Conservation (phyloP, 2,888 invertebrate genomes). For the Antheraea assamensis region DNA sequence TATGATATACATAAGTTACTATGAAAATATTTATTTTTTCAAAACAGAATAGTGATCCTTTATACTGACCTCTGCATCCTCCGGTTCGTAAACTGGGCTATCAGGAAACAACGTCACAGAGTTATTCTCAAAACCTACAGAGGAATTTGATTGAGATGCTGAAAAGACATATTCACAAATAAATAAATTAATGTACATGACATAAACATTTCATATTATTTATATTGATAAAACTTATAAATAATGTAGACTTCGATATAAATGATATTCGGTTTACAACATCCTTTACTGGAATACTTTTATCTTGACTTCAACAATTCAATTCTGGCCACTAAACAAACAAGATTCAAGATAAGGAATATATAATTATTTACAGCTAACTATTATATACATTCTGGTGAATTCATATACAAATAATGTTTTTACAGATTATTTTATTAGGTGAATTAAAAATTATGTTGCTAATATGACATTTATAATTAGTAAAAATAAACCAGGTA, state of each 20-base stretch:
- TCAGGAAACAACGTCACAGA: constrained; percentile 68
- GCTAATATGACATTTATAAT: too few relatives aligned
- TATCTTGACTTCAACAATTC: too few relatives aligned
- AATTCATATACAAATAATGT: too few relatives aligned
- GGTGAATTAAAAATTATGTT: too few relatives aligned
- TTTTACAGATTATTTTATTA: too few relatives aligned
- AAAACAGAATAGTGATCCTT: neutral
- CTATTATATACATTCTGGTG: too few relatives aligned
- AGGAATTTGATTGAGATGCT: constrained; percentile 19
- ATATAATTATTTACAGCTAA: too few relatives aligned
- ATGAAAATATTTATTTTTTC: neutral
- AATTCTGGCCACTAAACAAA: too few relatives aligned
- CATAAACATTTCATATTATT: neutral
- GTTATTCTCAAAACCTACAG: constrained; percentile 25
- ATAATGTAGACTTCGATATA: neutral
- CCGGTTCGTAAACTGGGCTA: constrained; percentile 75
- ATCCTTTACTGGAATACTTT: too few relatives aligned
- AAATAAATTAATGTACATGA: neutral
- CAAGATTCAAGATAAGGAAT: too few relatives aligned
- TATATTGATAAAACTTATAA: neutral
- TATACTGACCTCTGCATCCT: constrained; percentile 50
- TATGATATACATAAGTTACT: neutral
- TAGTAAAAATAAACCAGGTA: too few relatives aligned
- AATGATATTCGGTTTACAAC: too few relatives aligned
- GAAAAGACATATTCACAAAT: constrained; percentile 12